phyloP scores from a whole-genome alignment of 2,888 invertebrate species.

The Pyrocoelia pectoralis region DNA sequence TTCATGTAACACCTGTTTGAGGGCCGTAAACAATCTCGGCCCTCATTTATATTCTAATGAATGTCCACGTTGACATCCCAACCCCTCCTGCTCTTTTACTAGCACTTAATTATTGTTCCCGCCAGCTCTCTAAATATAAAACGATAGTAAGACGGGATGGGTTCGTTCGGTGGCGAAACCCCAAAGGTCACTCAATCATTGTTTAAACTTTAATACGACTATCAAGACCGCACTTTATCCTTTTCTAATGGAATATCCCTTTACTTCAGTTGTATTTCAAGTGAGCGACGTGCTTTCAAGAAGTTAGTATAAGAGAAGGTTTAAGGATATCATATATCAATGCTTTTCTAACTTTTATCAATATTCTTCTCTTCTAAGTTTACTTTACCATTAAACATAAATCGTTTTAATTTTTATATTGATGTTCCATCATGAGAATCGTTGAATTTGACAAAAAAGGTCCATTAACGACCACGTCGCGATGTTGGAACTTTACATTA shows the following conservation, averaged over 20 bases:
- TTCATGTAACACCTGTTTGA: not conserved
- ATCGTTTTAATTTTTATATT: not conserved
- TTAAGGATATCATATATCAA: constrained; percentile 26
- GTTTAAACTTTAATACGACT: constrained; percentile 31
- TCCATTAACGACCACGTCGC: not conserved
- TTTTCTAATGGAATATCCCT: constrained; percentile 23
- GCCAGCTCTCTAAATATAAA: constrained; percentile 12
- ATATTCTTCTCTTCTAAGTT: constrained; percentile 8
- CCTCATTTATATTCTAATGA: not conserved
- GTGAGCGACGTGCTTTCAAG: constrained; percentile 25
- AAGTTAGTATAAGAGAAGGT: constrained; percentile 18
- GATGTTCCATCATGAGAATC: no score
- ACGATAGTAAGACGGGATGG: constrained; percentile 12
- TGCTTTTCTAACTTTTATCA: constrained; percentile 20
- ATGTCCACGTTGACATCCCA: not conserved
- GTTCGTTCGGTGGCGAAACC: constrained; percentile 9
- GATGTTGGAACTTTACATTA: not conserved
- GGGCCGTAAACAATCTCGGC: no score
- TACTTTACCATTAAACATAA: not conserved
- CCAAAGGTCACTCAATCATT: constrained; percentile 31
- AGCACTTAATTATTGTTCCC: not conserved
- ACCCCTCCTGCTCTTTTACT: not conserved
- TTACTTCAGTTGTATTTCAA: constrained; percentile 23
- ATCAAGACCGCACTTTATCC: constrained; percentile 22
- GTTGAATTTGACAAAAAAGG: not conserved